Conservation (phyloP, 1,140 invertebrate genomes). For the Helicoverpa armigera region DNA sequence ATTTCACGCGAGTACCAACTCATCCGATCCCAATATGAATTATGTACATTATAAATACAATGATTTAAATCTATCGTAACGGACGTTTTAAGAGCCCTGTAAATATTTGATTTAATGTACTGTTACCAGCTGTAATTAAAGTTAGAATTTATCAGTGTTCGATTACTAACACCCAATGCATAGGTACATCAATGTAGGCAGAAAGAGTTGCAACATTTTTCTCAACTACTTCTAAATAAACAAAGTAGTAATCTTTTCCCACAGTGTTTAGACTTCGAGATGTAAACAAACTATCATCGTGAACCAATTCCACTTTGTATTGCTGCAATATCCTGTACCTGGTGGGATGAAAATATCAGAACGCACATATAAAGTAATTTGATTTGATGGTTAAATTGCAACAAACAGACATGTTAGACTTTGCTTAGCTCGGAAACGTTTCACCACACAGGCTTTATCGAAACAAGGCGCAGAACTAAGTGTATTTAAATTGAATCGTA, state of each 20-base stretch:
- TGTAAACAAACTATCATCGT: background rate
- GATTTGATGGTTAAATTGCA: slow-evolving; percentile 35
- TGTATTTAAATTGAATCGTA: slow-evolving; percentile 49
- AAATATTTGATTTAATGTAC: slow-evolving; percentile 17
- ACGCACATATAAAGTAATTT: slow-evolving; percentile 27
- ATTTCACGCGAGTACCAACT: slow-evolving; percentile 54
- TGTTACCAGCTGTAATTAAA: slow-evolving; percentile 4
- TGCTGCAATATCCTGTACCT: slow-evolving; percentile 23
- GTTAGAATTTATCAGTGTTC: background rate
- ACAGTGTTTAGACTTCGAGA: slow-evolving; percentile 28
- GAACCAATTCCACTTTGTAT: background rate
- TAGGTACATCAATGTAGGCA: no score
- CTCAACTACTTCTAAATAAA: background rate
- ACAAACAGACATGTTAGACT: slow-evolving; percentile 21
- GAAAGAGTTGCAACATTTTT: no score
- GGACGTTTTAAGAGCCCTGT: slow-evolving; percentile 11
- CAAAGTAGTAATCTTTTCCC: slow-evolving; percentile 6
- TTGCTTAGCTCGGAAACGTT: slow-evolving; percentile 2
- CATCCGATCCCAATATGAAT: slow-evolving; percentile 39
- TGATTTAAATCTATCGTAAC: slow-evolving; percentile 31
- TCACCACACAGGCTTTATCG: background rate
- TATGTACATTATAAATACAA: slow-evolving; percentile 41
- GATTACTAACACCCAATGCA: no score
- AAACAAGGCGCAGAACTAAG: background rate
- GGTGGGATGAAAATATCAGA: slow-evolving; percentile 27